Base-by-base conservation (phyloP, 2,113 vertebrate species). In the Solenodon paradoxus region DNA sequence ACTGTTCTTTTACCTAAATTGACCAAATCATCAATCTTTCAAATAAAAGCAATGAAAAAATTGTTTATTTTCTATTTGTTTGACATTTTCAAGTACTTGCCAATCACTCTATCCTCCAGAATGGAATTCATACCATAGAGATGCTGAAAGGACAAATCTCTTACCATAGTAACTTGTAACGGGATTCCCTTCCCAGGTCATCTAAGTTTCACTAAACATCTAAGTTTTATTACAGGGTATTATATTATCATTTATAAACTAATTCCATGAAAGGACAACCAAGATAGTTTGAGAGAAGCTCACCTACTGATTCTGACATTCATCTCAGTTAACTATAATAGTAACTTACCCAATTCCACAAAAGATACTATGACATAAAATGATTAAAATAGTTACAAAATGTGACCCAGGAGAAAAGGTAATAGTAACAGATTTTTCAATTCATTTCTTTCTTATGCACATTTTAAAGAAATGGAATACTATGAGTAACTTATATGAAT, bases 51-150 rank as follows among this genome's bases (percentile, higher is more conserved):
- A 51, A 68, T 26, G 0, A 7, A 61, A 81, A 64, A 59, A 86
- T 5, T 74, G 3, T 79, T 72, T 90, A 80, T 57, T 75, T 96
- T 87, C 38, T 80, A 90, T 75, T 72, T 95, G 24, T 17, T 95
- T 59, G 88, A 74, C 17, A 92, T 35, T 84, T 78, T 89, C 49
- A 83, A 71, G 28, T 90, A 92, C 77, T 32, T 71, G 68, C 42
- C 7, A 74, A 53, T 5, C 28, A 81, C 2, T 38, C 7, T 68
- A 47, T 40, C 26, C 20, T 61, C 26, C 49, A 84, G 71, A 88
- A 71, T 19, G 19, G 51, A 95, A 86, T 79, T 89, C 32, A 85
- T 9, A 83, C 2, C 17, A n/a, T 38, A 57, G 3, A 85, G 38
- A 69, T 77, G 22, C 61, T 80, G 13, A 85, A 47, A 68, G 35